Conservation (phyloP, 2,888 invertebrate species). For the Cacoxenus indagator region DNA sequence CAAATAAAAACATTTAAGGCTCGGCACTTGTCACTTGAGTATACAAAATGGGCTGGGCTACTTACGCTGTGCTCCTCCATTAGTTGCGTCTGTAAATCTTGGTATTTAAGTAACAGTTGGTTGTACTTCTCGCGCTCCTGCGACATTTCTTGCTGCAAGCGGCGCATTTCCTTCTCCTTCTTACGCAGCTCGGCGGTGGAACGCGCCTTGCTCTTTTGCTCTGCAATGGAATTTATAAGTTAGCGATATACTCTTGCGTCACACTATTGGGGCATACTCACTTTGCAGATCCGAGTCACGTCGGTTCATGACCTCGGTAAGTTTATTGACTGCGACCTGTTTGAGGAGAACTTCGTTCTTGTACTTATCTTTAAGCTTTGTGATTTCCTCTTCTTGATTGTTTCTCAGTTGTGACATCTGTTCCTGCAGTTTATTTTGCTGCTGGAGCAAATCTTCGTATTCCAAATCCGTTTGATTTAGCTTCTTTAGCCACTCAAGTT, state of each 20-base stretch:
- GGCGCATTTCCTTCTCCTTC: constrained; percentile 95
- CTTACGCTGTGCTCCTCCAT: constrained; percentile 83
- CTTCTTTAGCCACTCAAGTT: constrained; percentile 78
- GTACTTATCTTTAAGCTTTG: constrained; percentile 84
- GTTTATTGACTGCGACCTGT: constrained; percentile 95
- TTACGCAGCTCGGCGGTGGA: constrained; percentile 84
- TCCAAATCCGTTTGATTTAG: constrained; percentile 78
- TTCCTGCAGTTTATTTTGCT: constrained; percentile 84
- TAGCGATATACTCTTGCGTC: neutral
- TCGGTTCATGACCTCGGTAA: constrained; percentile 97
- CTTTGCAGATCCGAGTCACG: constrained; percentile 78
- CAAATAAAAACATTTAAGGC: no score
- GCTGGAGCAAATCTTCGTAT: constrained; percentile 84
- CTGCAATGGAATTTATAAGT: constrained; percentile 37
- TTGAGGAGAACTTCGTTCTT: constrained; percentile 90
- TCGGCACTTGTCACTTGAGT: no score
- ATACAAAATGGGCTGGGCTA: no score
- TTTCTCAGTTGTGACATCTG: constrained; percentile 78
- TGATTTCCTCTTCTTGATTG: constrained; percentile 81
- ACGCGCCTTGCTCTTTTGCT: constrained; percentile 85
- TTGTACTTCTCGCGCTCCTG: constrained; percentile 95
- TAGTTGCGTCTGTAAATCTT: constrained; percentile 87
- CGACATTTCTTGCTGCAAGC: constrained; percentile 93
- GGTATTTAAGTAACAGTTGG: constrained; percentile 86
- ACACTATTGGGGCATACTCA: constrained; percentile 67